Percentiles rank a stretch among this genome's conserved stretches.
phyloP scores from a whole-genome alignment of 1,140 invertebrate species.

The Drosophila sp. region DNA sequence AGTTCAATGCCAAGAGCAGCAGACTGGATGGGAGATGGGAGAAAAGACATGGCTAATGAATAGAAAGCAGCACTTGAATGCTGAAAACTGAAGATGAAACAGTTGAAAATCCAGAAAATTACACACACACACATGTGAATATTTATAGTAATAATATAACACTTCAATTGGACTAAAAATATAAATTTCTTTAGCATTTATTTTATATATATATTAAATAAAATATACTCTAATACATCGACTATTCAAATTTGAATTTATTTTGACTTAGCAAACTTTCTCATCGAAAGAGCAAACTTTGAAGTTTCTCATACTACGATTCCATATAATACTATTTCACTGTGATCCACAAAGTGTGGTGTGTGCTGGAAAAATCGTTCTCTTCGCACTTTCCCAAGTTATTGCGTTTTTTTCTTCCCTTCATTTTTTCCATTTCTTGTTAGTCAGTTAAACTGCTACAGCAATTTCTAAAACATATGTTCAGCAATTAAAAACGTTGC shows the following conservation, averaged over 20 bases:
- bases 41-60: slow-evolving; percentile 8
- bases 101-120: too few relatives aligned
- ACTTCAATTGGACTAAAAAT: too few relatives aligned
- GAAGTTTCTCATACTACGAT: too few relatives aligned
- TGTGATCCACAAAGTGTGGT: not conserved
- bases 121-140: too few relatives aligned
- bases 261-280: too few relatives aligned
- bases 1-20: slow-evolving; percentile 55
- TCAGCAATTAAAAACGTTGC: slow-evolving; percentile 73
- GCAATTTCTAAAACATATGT: slow-evolving; percentile 75
- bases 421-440: slow-evolving; percentile 3
- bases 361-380: slow-evolving; percentile 2
- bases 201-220: too few relatives aligned
- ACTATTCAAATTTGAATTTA: too few relatives aligned
- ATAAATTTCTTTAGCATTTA: too few relatives aligned
- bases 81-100: too few relatives aligned
- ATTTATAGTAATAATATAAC: too few relatives aligned
- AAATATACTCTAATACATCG: too few relatives aligned
- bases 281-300: too few relatives aligned
- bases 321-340: not conserved
- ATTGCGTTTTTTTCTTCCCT: not conserved
- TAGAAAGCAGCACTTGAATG: slow-evolving; percentile 18
- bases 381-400: not conserved
- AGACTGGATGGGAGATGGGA: slow-evolving; percentile 4
- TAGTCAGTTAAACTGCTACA: slow-evolving; percentile 53